Evolutionary conservation across 2,888 invertebrate genomes (phyloP), one percentile per base, ranked within the genome.

Genomic region (Euplagia quadripunctaria): DNA sequence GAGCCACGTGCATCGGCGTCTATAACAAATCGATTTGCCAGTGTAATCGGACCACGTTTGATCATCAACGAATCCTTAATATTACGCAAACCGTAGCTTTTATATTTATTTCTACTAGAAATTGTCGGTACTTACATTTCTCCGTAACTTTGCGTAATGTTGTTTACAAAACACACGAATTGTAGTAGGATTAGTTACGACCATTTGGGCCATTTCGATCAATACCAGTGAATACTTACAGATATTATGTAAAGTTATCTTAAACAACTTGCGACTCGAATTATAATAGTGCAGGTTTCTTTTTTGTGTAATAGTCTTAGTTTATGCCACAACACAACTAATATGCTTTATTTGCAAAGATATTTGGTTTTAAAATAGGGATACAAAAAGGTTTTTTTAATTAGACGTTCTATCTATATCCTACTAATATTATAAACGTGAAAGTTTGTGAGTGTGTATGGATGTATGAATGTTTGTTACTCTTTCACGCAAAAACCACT

Each of bases 21-120:
- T 71, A 79, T 68, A 76, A 58, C 86, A 14, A 87, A 87, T 87
- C 81, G 79, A 87, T 87, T 86, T 46, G 43, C 16, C 75, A 77
- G 72, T 43, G 71, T 74, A 75, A 81, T 79, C 74, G 78, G 55
- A 72, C 52, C 70, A 76, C 72, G 64, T 67, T 75, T 72, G 74
- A 70, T 75, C 74, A 72, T 73, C 79, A 4, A 71, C 55, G 46
- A 71, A 78, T 85, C 77, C 77, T 73, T 75, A 71, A 43, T 66
- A 76, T 85, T 82, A 76, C 73, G 71, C 75, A 76, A 80, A 73
- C 68, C 17, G 70, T 72, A 41, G 49, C 67, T 42, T 55, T 70
- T 64, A 31, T 71, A 69, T 67, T 31, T 46, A 68, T 58, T 71
- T 70, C 67, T 61, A 6, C 4, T 42, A 72, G 65, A 73, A 73